A percentile compares a stretch with the other conserved stretches of the same genome.
Conservation (phyloP, 2,888 invertebrate genomes). For the Altica lythri region DNA sequence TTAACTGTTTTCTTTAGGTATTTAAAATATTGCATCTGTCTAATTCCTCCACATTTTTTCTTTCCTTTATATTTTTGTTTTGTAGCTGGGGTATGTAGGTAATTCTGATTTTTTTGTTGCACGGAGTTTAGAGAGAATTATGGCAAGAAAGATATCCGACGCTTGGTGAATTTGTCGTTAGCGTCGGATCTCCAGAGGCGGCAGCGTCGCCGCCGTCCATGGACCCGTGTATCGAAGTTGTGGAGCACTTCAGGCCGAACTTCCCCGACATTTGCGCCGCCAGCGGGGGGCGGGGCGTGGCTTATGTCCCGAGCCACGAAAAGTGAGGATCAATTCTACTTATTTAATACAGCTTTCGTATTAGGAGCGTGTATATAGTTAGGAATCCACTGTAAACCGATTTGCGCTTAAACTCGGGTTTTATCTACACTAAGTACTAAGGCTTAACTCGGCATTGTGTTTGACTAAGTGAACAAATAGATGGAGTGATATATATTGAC, state of each 20-base stretch:
- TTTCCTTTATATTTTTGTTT: too few relatives aligned
- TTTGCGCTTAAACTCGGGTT: constrained; percentile 59
- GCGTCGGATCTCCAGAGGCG: constrained; percentile 30
- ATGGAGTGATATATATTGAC: constrained; percentile 59
- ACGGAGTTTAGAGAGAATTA: not conserved
- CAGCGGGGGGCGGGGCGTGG: constrained; percentile 27
- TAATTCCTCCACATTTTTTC: too few relatives aligned
- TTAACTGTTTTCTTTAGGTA: too few relatives aligned
- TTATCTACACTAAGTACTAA: constrained; percentile 59
- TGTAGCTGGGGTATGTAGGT: too few relatives aligned
- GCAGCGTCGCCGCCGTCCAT: constrained; percentile 37
- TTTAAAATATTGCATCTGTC: too few relatives aligned
- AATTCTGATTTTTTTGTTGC: too few relatives aligned
- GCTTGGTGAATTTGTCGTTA: constrained; percentile 13
- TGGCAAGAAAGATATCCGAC: too few relatives aligned
- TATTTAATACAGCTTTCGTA: constrained; percentile 61
- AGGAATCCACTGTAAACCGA: constrained; percentile 60
- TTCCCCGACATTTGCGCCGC: constrained; percentile 42
- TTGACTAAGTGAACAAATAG: constrained; percentile 60
- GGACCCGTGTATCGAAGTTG: constrained; percentile 41
- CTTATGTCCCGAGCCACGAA: constrained; percentile 56
- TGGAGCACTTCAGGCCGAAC: constrained; percentile 38
- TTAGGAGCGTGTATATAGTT: constrained; percentile 60
- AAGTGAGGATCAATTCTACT: constrained; percentile 61
- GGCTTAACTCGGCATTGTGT: constrained; percentile 60